Evolutionary conservation across 2,113 vertebrate genomes (phyloP).

Genomic region (Falco punctatus): DNA sequence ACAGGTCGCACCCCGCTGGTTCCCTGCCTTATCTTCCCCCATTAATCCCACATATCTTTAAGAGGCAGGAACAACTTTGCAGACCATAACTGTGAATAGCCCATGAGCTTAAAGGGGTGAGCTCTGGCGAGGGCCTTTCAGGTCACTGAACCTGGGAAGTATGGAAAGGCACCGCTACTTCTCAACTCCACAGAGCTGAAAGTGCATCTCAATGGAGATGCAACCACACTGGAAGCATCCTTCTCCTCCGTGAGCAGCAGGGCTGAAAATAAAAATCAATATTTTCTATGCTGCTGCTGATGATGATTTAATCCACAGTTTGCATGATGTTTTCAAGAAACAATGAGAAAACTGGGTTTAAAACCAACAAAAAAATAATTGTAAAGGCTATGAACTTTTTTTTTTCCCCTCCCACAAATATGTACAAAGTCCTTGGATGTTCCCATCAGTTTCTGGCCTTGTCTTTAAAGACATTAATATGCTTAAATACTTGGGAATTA

Average conservation of each 20-base stretch:
- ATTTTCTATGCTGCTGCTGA: not conserved
- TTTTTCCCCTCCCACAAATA: not conserved
- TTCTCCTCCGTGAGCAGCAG: not conserved
- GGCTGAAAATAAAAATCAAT: not conserved
- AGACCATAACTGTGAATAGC: not conserved
- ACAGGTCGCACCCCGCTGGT: not conserved
- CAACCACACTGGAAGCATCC: not conserved
- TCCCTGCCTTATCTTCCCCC: not conserved
- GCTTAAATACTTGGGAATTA: constrained; percentile 44
- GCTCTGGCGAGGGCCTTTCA: not conserved
- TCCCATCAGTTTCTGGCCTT: constrained; percentile 16
- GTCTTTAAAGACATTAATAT: constrained; percentile 30
- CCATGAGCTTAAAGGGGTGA: not conserved
- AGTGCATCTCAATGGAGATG: not conserved
- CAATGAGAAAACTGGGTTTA: not conserved
- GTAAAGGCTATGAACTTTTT: not conserved
- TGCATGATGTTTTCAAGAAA: not conserved
- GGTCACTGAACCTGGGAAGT: not conserved
- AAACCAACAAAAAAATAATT: not conserved
- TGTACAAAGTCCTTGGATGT: not conserved
- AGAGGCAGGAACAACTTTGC: not conserved
- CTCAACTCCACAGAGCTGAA: not conserved
- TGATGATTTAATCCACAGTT: not conserved
- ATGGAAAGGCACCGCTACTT: not conserved
- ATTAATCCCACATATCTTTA: not conserved